Percentiles rank a stretch among this genome's conserved stretches.
Evolutionary conservation across 2,113 vertebrate genomes (phyloP).

Genomic region (Cettia cetti): DNA sequence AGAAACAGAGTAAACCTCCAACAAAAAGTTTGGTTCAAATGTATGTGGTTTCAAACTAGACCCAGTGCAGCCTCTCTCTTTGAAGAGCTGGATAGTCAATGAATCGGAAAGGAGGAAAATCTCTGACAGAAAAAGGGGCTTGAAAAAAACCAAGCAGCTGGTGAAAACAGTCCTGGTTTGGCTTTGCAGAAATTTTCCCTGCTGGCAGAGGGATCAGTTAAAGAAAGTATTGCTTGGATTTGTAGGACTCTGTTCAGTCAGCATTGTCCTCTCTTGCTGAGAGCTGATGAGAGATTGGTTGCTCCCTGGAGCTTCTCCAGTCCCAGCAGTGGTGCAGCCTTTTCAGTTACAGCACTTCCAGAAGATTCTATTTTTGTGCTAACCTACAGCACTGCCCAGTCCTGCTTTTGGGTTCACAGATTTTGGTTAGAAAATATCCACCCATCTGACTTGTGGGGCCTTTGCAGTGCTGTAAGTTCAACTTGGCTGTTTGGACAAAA

Average conservation of each 20-base stretch:
- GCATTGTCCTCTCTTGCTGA: neutral
- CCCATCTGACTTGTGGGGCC: neutral
- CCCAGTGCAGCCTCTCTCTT: neutral
- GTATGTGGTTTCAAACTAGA: neutral
- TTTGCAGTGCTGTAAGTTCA: neutral
- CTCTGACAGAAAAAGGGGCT: neutral
- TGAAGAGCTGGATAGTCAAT: neutral
- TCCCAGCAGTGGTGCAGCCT: neutral
- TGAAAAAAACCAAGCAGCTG: neutral
- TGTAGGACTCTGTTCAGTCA: neutral
- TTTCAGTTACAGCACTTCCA: neutral
- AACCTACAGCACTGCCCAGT: accelerated
- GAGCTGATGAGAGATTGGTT: neutral
- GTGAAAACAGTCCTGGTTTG: neutral
- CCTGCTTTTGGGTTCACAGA: neutral
- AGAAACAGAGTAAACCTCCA: neutral
- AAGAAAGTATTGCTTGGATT: neutral
- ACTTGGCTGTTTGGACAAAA: neutral
- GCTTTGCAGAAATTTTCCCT: neutral
- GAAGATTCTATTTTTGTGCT: neutral
- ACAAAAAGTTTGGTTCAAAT: neutral
- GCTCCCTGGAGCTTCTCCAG: neutral
- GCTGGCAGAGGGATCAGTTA: neutral
- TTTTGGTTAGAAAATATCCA: neutral
- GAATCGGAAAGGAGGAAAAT: neutral